phyloP scores from a whole-genome alignment of 2,888 invertebrate species.

The Acanthosepion esculentum region DNA sequence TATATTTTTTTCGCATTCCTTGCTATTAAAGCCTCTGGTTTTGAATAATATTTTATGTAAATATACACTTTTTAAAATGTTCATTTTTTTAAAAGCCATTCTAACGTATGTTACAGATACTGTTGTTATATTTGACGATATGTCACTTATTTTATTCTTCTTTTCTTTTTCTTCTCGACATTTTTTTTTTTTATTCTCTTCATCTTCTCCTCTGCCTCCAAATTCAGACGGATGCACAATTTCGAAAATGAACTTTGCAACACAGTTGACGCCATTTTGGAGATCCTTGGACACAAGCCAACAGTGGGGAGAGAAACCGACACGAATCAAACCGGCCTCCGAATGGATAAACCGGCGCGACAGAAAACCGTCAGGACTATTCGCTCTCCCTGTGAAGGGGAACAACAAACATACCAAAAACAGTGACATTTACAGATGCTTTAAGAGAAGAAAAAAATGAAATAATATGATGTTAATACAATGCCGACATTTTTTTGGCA shows the following conservation, averaged over 20 bases:
- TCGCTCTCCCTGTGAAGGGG: slow-evolving; percentile 47
- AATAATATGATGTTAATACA: background rate
- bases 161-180: background rate
- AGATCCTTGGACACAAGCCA: slow-evolving; percentile 72
- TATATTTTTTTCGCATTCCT: too few relatives aligned
- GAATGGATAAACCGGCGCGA: slow-evolving; percentile 47
- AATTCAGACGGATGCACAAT: slow-evolving; percentile 72
- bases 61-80: too few relatives aligned
- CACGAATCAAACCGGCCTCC: background rate
- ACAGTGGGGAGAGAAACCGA: slow-evolving; percentile 52
- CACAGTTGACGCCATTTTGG: slow-evolving; percentile 72
- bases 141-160: background rate
- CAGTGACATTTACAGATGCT: background rate
- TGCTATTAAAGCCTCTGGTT: too few relatives aligned
- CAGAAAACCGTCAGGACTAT: slow-evolving; percentile 43
- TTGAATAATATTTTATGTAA: too few relatives aligned
- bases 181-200: background rate
- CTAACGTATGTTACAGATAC: too few relatives aligned
- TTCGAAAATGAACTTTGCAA: slow-evolving; percentile 72
- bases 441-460: background rate
- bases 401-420: slow-evolving; percentile 40
- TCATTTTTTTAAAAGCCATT: too few relatives aligned
- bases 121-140: background rate
- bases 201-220: background rate
- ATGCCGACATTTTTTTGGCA: background rate